Percentiles rank a stretch among this genome's conserved stretches.
Conservation (phyloP, 2,888 invertebrate genomes). For the Cerastoderma edule region DNA sequence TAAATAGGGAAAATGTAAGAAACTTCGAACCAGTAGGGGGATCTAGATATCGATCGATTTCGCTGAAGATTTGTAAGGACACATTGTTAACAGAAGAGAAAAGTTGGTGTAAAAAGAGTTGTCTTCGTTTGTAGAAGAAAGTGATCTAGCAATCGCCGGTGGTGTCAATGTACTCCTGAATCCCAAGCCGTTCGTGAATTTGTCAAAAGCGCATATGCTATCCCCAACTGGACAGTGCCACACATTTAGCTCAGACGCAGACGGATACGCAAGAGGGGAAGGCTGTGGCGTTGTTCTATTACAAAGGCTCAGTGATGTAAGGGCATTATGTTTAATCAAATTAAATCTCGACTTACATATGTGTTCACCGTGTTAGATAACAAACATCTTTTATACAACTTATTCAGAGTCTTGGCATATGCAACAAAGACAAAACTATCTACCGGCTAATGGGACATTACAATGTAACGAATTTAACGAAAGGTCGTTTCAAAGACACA, state of each 20-base stretch:
- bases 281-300: conserved; percentile 63
- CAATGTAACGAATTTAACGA: not conserved
- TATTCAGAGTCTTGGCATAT: no score
- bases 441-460: not conserved
- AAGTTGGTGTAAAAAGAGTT: no score
- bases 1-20: no score
- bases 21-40: no score
- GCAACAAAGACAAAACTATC: no score
- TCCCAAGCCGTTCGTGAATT: conserved; percentile 63
- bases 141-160: conserved; percentile 67
- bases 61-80: no score
- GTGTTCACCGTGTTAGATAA: not conserved
- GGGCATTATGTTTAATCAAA: not conserved
- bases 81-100: no score
- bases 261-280: conserved; percentile 63
- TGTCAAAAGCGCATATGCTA: conserved; percentile 61
- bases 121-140: conserved; percentile 62
- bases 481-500: not conserved
- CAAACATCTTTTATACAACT: no score
- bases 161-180: conserved; percentile 71
- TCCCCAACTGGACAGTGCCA: conserved; percentile 59
- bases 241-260: conserved; percentile 63
- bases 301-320: conserved; percentile 54
- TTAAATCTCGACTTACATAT: no score
- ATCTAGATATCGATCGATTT: no score